A percentile compares a stretch with the other conserved stretches of the same genome.
phyloP scores from a whole-genome alignment of 2,888 invertebrate genomes.

The Orthosia cruda region DNA sequence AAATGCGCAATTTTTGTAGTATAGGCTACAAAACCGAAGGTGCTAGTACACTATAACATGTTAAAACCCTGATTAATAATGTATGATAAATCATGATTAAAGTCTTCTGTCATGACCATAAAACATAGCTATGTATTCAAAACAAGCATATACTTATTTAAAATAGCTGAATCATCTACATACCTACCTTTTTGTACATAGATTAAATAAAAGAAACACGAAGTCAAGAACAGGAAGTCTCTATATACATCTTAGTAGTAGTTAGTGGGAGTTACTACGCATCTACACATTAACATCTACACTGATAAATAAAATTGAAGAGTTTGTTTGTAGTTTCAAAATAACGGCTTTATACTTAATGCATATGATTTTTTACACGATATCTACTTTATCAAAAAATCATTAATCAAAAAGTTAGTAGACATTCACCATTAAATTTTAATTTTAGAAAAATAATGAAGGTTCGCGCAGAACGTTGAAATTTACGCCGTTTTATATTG shows the following conservation, averaged over 20 bases:
- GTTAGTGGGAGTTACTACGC: not conserved
- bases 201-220: slow-evolving; percentile 19
- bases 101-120: not conserved
- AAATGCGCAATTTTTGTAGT: too few relatives aligned
- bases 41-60: not conserved
- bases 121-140: not conserved
- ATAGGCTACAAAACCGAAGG: too few relatives aligned
- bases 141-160: slow-evolving; percentile 10
- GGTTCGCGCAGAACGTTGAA: too few relatives aligned
- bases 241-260: not conserved
- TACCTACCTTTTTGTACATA: not conserved
- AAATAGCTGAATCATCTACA: slow-evolving; percentile 23
- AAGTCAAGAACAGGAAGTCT: slow-evolving; percentile 27
- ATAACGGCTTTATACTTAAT: too few relatives aligned
- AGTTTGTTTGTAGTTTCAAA: not conserved
- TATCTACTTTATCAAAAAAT: too few relatives aligned
- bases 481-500: too few relatives aligned
- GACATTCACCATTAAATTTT: too few relatives aligned
- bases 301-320: too few relatives aligned
- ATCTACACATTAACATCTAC: too few relatives aligned
- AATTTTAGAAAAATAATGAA: too few relatives aligned
- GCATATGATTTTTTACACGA: too few relatives aligned
- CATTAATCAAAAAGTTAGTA: too few relatives aligned
- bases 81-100: not conserved
- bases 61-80: slow-evolving; percentile 12